Conservation (phyloP, 1,140 invertebrate genomes). For the Drosophila tsacasi region DNA sequence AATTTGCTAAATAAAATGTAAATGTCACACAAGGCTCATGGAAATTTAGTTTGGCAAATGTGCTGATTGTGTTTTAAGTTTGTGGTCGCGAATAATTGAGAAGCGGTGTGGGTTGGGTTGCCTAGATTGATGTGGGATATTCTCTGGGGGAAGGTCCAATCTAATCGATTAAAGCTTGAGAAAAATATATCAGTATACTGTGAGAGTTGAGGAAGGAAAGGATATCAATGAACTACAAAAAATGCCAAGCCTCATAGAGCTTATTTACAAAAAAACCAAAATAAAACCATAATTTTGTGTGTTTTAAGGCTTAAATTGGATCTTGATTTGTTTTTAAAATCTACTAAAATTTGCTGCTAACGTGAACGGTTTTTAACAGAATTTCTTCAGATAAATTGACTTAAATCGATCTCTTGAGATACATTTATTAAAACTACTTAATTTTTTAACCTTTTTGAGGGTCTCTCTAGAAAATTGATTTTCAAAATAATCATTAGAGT, state of each 20-base stretch:
- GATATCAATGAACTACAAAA: neutral
- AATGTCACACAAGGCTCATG: conserved; percentile 50
- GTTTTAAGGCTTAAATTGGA: neutral
- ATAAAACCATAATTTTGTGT: no score
- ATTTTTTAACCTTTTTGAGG: neutral
- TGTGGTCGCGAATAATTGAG: conserved; percentile 38
- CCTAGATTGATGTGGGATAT: conserved; percentile 12
- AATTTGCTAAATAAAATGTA: conserved; percentile 82
- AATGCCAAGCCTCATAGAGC: neutral
- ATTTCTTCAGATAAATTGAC: neutral
- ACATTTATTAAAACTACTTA: neutral
- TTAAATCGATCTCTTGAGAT: neutral
- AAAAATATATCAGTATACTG: neutral
- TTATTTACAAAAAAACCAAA: neutral
- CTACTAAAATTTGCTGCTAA: neutral
- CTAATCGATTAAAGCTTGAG: neutral
- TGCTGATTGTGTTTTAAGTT: conserved; percentile 59
- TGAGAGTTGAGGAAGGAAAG: neutral
- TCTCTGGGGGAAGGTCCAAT: neutral
- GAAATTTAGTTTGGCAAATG: conserved; percentile 57
- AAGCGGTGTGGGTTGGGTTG: conserved; percentile 19
- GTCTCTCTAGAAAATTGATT: accelerated
- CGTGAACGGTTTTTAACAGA: no score
- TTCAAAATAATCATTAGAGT: neutral
- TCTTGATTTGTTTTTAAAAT: neutral